Conservation (phyloP, 2,888 invertebrate genomes). For the Hecatera dysodea region DNA sequence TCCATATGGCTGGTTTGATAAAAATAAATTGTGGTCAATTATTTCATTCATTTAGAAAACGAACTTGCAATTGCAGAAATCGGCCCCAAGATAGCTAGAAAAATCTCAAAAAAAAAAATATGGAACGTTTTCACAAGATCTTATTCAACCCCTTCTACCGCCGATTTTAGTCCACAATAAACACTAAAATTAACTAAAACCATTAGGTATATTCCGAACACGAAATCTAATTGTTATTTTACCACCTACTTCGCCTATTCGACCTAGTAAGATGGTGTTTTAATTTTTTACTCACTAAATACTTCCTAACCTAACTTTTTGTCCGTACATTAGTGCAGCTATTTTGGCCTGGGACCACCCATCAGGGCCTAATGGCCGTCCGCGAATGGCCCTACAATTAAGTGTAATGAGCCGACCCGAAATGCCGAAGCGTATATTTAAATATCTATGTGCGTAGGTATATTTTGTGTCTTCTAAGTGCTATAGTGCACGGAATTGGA, state of each 20-base stretch:
- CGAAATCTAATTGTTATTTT: slow-evolving; percentile 56
- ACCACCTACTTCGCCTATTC: slow-evolving; percentile 25
- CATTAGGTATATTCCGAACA: slow-evolving; percentile 8
- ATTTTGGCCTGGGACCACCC: slow-evolving; percentile 82
- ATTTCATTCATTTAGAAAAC: too few relatives aligned
- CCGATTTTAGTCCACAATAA: background rate
- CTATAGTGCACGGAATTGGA: slow-evolving; percentile 27
- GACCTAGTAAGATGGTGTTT: slow-evolving; percentile 53
- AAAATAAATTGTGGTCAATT: slow-evolving; percentile 2
- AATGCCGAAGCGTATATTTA: slow-evolving; percentile 78
- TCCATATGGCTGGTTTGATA: slow-evolving; percentile 11
- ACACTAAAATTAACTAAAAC: slow-evolving; percentile 37
- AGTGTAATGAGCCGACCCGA: slow-evolving; percentile 87
- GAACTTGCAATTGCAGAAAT: too few relatives aligned
- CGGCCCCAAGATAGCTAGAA: background rate
- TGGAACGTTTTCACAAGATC: too few relatives aligned
- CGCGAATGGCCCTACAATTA: slow-evolving; percentile 90
- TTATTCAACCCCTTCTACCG: background rate
- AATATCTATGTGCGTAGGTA: slow-evolving; percentile 64
- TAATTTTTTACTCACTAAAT: slow-evolving; percentile 71
- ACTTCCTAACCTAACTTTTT: slow-evolving; percentile 78
- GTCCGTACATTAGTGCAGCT: slow-evolving; percentile 79
- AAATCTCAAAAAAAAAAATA: background rate
- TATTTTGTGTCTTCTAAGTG: slow-evolving; percentile 34
- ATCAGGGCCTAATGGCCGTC: slow-evolving; percentile 82